Evolutionary conservation across 2,888 invertebrate species (phyloP).

Genomic region (Chrysolina haemoptera): DNA sequence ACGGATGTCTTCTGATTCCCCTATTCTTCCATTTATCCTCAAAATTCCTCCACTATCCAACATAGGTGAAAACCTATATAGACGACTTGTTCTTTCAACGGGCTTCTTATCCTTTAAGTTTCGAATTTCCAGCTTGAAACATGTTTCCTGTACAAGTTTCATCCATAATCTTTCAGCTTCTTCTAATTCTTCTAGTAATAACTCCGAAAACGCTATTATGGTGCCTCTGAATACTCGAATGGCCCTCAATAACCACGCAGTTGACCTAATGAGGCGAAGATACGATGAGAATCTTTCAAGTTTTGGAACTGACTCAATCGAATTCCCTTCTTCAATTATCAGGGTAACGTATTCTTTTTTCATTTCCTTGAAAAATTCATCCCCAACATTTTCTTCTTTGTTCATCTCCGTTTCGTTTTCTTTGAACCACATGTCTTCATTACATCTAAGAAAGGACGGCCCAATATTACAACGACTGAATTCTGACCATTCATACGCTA

Average conservation of each 20-base stretch:
- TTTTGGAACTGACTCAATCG: not conserved
- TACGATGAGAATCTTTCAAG: not conserved
- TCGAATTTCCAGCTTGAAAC: not conserved
- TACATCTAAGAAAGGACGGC: not conserved
- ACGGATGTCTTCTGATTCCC: not conserved
- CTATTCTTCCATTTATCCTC: not conserved
- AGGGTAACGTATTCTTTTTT: not conserved
- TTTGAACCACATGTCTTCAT: not conserved
- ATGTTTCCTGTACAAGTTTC: not conserved
- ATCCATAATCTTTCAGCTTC: not conserved
- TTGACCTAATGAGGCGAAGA: not conserved
- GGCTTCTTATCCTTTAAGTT: not conserved
- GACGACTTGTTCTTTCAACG: not conserved
- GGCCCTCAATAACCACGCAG: not conserved
- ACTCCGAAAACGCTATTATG: not conserved
- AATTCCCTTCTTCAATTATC: not conserved
- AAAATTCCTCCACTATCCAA: not conserved
- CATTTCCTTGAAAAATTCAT: not conserved
- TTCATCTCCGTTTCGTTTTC: not conserved
- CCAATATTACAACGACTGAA: not conserved
- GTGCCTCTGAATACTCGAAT: not conserved
- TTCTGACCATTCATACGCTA: not conserved
- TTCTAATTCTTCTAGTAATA: not conserved
- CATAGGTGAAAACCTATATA: not conserved
- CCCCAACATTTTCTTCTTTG: not conserved